A percentile compares a stretch with the other conserved stretches of the same genome.
These are phyloP conservation scores for Thereva nobilitata DNA, from an alignment of 2,888 invertebrate species.

Conservation along the genomic window DNA sequence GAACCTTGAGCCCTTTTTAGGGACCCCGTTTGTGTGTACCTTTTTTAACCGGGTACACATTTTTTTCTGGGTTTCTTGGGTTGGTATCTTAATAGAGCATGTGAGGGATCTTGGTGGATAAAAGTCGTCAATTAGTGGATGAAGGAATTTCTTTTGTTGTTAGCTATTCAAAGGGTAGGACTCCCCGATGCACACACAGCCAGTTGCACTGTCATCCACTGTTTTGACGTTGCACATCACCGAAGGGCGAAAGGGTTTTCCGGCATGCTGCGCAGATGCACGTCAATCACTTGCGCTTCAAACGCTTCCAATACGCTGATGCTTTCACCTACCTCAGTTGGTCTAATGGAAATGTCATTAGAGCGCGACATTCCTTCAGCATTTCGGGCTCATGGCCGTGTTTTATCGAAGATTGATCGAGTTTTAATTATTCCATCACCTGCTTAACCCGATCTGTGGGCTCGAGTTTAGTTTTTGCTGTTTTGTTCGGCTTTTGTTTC, in stretches of 20 bases:
- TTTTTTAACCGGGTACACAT: no score
- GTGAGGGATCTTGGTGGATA: no score
- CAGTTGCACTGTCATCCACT: background rate
- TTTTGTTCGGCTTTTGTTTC: background rate
- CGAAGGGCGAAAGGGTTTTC: background rate
- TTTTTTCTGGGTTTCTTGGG: no score
- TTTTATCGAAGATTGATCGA: slow-evolving; percentile 34
- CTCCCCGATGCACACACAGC: background rate
- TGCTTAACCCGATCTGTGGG: slow-evolving; percentile 35
- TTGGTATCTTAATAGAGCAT: no score
- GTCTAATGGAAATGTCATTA: slow-evolving; percentile 30
- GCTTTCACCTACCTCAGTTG: slow-evolving; percentile 1
- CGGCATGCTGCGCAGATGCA: slow-evolving; percentile 30
- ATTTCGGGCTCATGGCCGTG: background rate
- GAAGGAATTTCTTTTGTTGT: background rate
- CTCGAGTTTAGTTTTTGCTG: background rate
- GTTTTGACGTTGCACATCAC: slow-evolving; percentile 22
- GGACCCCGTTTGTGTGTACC: no score
- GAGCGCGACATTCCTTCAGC: slow-evolving; percentile 10
- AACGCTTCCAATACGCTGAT: background rate
- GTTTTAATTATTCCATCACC: slow-evolving; percentile 40
- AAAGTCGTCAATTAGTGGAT: no score
- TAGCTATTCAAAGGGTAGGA: background rate
- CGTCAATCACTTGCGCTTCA: slow-evolving; percentile 36
- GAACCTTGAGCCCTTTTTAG: no score